Evolutionary conservation across 2,888 invertebrate genomes (phyloP).

Genomic region (Xestobium rufovillosum): DNA sequence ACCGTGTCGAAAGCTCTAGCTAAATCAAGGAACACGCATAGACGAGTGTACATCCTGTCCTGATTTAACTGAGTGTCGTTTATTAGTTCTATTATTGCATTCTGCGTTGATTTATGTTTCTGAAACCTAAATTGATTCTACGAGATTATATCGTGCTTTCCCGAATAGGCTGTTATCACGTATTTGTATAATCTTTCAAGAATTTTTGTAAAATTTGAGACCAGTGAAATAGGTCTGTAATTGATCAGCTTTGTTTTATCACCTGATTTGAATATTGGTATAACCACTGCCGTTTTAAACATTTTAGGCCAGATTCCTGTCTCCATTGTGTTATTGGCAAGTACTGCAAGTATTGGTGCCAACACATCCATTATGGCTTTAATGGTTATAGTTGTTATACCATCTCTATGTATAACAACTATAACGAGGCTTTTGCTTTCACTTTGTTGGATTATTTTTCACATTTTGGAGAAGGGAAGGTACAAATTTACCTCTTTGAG

Average conservation of each 20-base stretch:
- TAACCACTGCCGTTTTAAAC: not conserved
- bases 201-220: not conserved
- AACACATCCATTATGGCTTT: not conserved
- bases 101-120: not conserved
- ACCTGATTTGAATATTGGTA: not conserved
- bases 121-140: not conserved
- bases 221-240: not conserved
- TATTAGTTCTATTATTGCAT: too few relatives aligned
- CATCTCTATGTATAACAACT: too few relatives aligned
- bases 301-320: not conserved
- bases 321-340: not conserved
- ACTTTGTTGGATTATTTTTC: too few relatives aligned
- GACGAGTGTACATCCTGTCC: not conserved
- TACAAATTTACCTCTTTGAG: too few relatives aligned
- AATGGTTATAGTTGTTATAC: not conserved
- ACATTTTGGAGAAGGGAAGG: too few relatives aligned
- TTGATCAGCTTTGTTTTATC: not conserved
- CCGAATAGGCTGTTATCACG: not conserved
- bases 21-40: slow-evolving; percentile 1
- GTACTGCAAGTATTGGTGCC: not conserved
- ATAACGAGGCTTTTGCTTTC: too few relatives aligned
- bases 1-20: not conserved
- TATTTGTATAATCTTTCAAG: not conserved
- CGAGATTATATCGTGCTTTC: too few relatives aligned
- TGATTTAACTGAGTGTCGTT: too few relatives aligned